phyloP scores from a whole-genome alignment of 2,888 invertebrate species.

The Thelaira solivaga region DNA sequence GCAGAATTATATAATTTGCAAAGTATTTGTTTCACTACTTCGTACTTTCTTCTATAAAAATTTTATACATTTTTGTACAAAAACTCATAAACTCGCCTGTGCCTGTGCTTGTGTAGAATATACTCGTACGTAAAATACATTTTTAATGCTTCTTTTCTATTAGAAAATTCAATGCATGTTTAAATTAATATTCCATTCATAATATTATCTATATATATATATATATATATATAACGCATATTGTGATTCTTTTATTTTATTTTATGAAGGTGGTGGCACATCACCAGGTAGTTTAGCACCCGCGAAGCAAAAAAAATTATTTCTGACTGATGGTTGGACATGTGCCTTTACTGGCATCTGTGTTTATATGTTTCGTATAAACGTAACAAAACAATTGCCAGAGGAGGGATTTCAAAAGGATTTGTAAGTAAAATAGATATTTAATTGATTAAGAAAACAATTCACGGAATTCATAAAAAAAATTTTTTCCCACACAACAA shows the following conservation, averaged over 20 bases:
- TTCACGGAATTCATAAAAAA: too few relatives aligned
- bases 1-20: too few relatives aligned
- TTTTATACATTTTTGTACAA: too few relatives aligned
- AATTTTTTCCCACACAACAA: too few relatives aligned
- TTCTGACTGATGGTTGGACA: constrained; percentile 91
- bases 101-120: too few relatives aligned
- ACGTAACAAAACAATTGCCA: constrained; percentile 89
- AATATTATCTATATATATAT: too few relatives aligned
- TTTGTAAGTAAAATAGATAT: constrained; percentile 78
- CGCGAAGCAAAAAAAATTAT: constrained; percentile 84
- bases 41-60: too few relatives aligned
- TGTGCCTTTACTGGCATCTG: constrained; percentile 88
- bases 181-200: neutral
- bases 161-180: neutral
- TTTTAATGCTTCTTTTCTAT: neutral
- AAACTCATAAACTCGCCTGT: too few relatives aligned
- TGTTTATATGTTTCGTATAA: constrained; percentile 91
- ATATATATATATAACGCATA: neutral
- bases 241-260: neutral
- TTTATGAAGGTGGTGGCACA: constrained; percentile 67
- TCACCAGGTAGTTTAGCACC: constrained; percentile 74
- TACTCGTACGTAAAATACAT: neutral
- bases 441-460: neutral
- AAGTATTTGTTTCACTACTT: too few relatives aligned
- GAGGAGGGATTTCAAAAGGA: constrained; percentile 96